A percentile compares a stretch with the other conserved stretches of the same genome.
Conservation (phyloP, 2,888 invertebrate genomes). For the Rhamphomyia laevipes region DNA sequence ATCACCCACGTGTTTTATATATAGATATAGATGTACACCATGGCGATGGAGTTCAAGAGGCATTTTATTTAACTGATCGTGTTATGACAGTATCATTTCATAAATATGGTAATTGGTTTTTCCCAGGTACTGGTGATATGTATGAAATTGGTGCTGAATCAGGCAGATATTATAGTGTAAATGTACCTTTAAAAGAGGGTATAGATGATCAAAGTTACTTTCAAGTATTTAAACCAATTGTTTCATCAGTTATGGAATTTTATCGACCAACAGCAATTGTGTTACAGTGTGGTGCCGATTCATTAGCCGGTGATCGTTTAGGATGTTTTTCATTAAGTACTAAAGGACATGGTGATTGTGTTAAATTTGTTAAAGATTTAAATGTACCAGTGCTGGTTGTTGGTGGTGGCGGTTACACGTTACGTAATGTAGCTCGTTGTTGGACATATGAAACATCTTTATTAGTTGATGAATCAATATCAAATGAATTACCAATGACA, state of each 20-base stretch:
- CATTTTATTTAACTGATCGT: slow-evolving; percentile 91
- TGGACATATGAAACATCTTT: slow-evolving; percentile 99
- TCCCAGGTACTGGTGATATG: slow-evolving; percentile 98
- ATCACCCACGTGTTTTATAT: slow-evolving; percentile 88
- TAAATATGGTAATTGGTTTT: slow-evolving; percentile 96
- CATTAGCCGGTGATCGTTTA: slow-evolving; percentile 83
- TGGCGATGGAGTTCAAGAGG: slow-evolving; percentile 88
- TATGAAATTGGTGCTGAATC: slow-evolving; percentile 95
- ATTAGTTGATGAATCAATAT: slow-evolving; percentile 82
- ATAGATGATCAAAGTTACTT: slow-evolving; percentile 90
- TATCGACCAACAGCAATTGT: slow-evolving; percentile 96
- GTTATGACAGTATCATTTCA: slow-evolving; percentile 99
- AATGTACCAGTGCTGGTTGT: slow-evolving; percentile 87
- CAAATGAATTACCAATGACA: slow-evolving; percentile 88
- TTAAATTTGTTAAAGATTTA: slow-evolving; percentile 85
- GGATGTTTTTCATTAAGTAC: slow-evolving; percentile 95
- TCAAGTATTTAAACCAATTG: slow-evolving; percentile 89
- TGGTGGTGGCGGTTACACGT: slow-evolving; percentile 75
- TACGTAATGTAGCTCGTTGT: slow-evolving; percentile 93
- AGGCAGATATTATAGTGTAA: slow-evolving; percentile 93
- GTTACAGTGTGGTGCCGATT: slow-evolving; percentile 96
- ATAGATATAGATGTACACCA: slow-evolving; percentile 99
- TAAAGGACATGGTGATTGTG: slow-evolving; percentile 95
- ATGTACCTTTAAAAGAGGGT: slow-evolving; percentile 95
- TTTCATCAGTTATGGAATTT: slow-evolving; percentile 88